Evolutionary conservation across 2,113 vertebrate species (phyloP), one percentile per base, ranked within the genome.

Genomic region (Heptranchias perlo): DNA sequence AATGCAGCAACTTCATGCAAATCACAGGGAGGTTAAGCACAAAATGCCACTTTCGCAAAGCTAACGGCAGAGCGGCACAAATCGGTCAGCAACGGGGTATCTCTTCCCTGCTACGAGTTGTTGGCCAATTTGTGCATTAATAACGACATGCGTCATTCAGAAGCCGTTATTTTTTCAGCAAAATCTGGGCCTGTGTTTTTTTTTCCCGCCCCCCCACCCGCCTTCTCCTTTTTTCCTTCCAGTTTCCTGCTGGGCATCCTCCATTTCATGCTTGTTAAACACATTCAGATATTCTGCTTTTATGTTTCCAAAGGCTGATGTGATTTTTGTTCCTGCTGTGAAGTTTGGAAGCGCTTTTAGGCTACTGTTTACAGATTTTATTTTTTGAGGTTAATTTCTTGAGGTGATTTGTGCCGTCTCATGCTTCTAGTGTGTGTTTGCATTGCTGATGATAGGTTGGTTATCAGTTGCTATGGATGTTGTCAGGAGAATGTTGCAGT

Each of bases 401-500:
- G 61, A 64, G n/a, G 58, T 1, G 89, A 64, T 93, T 93, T 93
- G 58, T 93, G 58, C 89, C 64, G 89, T 39, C n/a, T 93, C 89
- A 62, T 93, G 16, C 58, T 93, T 61, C 89, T 8, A 76, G 31
- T 76, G 58, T n/a, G 28, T 58, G 31, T 54, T 91, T 61, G 87
- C 49, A 35, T 91, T 91, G n/a, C 89, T 93, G 89, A n/a, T 93
- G 35, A 62, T 62, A 64, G 89, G 89, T 93, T 93, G 89, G 4
- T 5, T 16, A 39, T 62, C 58, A n/a, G 89, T 93, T 93, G 89
- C 89, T 93, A 93, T 62, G 89, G 58, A 62, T 93, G 89, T 61
- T 93, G 89, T 39, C 35, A 93, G 89, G 89, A 58, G 58, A 93
- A 39, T 93, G 58, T 64, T 93, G 89, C 89, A 93, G 16, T 62